Evolutionary conservation across 2,888 invertebrate species (phyloP), one percentile per base, ranked within the genome.

Genomic region (Encarsia formosa): DNA sequence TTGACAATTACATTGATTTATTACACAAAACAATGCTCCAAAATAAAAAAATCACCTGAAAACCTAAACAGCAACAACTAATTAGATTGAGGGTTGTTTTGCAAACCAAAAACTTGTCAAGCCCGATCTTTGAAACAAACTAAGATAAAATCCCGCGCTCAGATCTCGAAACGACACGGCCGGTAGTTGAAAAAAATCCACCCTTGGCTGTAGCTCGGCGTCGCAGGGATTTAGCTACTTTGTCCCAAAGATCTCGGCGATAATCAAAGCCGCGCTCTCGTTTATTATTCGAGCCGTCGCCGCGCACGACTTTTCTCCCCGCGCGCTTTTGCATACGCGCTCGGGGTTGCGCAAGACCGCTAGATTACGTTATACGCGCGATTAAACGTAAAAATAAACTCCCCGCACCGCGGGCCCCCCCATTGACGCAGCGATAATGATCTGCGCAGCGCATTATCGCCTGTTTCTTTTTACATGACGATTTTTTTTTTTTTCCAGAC

Each of bases 351-450:
- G 44, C 51, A 51, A 55, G 34, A 5, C 29, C 40, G 26, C 39
- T 24, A 15, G 48, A n/a, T 23, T 19, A 43, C 49, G 47, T 58
- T 54, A 51, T 57, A 54, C 49, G 29, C 51, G 55, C 48, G 46
- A n/a, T n/a, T 54, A 46, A 48, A 52, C 45, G 56, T 48, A 58
- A 56, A 59, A 26, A 11, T 26, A 11, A 5, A 5, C 11, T 11
- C 26, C 26, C 26, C 26, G 8, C 26, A 26, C 11, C 11, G 8
- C 11, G 11, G 8, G 52, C n/a, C n/a, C n/a, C 50, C 48, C 46
- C 56, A 54, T 58, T 52, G 58, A 49, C 47, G 53, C n/a, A 4
- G 6, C 48, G 60, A 60, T 60, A 60, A 47, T 40, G 43, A 59
- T 56, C 57, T 50, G 4, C 23, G 13, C 39, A 3, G 22, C 8